Conservation (phyloP, 2,113 vertebrate species). For the Hippolais icterina region DNA sequence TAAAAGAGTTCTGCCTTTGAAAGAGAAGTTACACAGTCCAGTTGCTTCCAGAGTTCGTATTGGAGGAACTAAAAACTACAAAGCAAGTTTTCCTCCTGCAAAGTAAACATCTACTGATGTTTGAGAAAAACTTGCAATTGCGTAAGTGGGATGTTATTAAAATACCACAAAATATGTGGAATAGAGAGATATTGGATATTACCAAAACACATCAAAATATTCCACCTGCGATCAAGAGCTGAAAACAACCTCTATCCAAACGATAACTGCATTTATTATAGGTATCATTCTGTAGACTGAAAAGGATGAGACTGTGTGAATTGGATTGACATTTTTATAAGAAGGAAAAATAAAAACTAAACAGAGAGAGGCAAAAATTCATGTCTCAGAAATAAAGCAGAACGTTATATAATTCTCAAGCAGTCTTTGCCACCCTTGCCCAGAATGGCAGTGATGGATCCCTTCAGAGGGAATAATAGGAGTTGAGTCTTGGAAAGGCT, state of each 20-base stretch:
- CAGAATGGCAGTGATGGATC: not conserved
- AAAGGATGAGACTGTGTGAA: not conserved
- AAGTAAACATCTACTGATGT: not conserved
- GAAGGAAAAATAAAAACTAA: not conserved
- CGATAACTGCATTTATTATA: not conserved
- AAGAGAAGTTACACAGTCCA: not conserved
- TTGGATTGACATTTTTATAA: not conserved
- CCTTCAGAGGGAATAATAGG: not conserved
- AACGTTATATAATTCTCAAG: not conserved
- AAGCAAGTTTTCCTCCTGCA: not conserved
- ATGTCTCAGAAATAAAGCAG: not conserved
- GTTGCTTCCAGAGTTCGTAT: not conserved
- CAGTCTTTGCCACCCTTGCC: not conserved
- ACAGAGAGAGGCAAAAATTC: not conserved
- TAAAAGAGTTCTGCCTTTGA: not conserved
- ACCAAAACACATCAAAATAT: not conserved
- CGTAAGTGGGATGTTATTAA: not conserved
- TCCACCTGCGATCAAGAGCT: not conserved
- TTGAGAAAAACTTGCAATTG: not conserved
- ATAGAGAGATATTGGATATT: not conserved
- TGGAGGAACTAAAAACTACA: not conserved
- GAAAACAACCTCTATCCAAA: not conserved
- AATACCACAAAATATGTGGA: not conserved
- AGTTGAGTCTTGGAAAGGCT: not conserved
- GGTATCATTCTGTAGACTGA: not conserved